Evolutionary conservation across 2,113 vertebrate genomes (phyloP).

Genomic region (Paradoxurus hermaphroditus): DNA sequence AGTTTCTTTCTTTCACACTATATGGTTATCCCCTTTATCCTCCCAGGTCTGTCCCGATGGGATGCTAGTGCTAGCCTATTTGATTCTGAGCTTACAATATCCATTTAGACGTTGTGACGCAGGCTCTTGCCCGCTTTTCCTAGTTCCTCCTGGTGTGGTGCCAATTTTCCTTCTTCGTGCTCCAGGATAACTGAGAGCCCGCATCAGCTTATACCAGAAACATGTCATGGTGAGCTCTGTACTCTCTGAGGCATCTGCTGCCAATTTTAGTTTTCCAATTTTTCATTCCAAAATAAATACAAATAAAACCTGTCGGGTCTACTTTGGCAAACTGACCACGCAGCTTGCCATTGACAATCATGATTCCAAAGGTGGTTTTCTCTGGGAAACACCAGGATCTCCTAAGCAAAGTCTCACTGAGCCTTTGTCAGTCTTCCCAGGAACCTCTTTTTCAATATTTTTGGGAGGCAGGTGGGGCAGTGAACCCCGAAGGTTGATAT

Average conservation of each 20-base stretch:
- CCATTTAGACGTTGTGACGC: background rate
- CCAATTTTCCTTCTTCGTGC: background rate
- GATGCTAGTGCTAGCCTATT: background rate
- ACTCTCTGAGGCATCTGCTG: background rate
- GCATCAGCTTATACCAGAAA: background rate
- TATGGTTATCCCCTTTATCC: background rate
- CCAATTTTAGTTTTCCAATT: background rate
- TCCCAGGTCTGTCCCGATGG: background rate
- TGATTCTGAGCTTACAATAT: background rate
- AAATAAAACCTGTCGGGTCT: background rate
- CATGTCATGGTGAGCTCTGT: background rate
- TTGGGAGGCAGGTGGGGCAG: accelerated
- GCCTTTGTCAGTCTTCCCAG: background rate
- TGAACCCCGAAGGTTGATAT: background rate
- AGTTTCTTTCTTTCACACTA: background rate
- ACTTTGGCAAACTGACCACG: background rate
- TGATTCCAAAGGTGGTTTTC: background rate
- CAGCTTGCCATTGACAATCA: background rate
- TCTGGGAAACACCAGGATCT: background rate
- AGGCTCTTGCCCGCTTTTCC: background rate
- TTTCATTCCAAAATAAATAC: background rate
- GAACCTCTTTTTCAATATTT: background rate
- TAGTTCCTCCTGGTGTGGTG: background rate
- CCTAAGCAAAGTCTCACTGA: background rate
- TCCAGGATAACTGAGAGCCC: background rate